Conservation (phyloP, 2,113 vertebrate species). For the Phalacrocorax brasilianus region DNA sequence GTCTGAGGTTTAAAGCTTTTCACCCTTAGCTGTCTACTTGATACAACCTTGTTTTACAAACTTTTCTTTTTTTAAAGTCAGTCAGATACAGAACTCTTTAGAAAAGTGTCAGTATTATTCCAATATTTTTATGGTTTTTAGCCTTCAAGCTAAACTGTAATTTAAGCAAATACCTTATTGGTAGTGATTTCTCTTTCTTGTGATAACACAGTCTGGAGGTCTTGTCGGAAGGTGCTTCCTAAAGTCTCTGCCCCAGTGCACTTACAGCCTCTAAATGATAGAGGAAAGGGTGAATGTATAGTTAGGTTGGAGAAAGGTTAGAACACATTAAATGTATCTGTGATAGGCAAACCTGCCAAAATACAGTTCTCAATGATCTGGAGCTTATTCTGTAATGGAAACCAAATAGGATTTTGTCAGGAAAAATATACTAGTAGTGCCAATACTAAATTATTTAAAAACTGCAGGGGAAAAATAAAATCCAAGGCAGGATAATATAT, state of each 20-base stretch:
- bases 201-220: not conserved
- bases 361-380: not conserved
- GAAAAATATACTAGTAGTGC: not conserved
- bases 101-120: constrained; percentile 35
- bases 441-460: constrained; percentile 35
- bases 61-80: not conserved
- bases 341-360: not conserved
- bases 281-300: not conserved
- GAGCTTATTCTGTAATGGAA: not conserved
- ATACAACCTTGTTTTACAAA: not conserved
- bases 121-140: constrained; percentile 25
- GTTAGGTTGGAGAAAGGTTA: not conserved
- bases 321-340: not conserved
- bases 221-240: not conserved
- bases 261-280: not conserved
- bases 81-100: not conserved
- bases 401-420: constrained; percentile 1
- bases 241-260: not conserved
- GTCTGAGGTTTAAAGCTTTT: not conserved
- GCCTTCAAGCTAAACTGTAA: constrained; percentile 3
- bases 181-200: not conserved
- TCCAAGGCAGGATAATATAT: not conserved
- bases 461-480: constrained; percentile 22
- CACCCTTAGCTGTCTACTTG: not conserved
- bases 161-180: constrained; percentile 37